Evolutionary conservation across 2,113 vertebrate genomes (phyloP).

Genomic region (Rattus rattus): DNA sequence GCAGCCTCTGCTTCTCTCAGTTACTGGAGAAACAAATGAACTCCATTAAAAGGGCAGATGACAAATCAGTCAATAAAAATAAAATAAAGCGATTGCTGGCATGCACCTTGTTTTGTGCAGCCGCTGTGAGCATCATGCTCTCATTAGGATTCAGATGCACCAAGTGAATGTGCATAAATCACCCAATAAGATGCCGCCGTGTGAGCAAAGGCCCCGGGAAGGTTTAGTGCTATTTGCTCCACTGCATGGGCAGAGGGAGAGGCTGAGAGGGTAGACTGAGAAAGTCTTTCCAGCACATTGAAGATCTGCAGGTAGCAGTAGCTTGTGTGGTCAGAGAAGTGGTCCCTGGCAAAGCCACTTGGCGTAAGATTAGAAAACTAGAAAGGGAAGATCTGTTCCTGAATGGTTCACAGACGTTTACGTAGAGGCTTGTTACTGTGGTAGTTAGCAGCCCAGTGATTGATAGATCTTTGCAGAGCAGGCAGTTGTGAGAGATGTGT

Average conservation of each 20-base stretch:
- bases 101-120: background rate
- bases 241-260: background rate
- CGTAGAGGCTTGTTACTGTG: background rate
- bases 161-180: background rate
- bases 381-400: background rate
- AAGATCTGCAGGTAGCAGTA: accelerated
- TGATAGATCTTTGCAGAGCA: no score
- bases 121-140: background rate
- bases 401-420: background rate
- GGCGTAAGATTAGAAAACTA: background rate
- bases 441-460: background rate
- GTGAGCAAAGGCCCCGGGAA: accelerated
- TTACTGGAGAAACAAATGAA: background rate
- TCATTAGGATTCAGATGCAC: background rate
- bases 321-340: background rate
- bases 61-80: background rate
- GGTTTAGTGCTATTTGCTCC: no score
- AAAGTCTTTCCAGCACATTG: accelerated
- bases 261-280: background rate
- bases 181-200: background rate
- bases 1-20: background rate
- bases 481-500: background rate
- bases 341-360: background rate
- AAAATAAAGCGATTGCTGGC: background rate
- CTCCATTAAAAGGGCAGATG: background rate